Evolutionary conservation across 2,888 invertebrate species (phyloP).

Genomic region (Acrobasis suavella): DNA sequence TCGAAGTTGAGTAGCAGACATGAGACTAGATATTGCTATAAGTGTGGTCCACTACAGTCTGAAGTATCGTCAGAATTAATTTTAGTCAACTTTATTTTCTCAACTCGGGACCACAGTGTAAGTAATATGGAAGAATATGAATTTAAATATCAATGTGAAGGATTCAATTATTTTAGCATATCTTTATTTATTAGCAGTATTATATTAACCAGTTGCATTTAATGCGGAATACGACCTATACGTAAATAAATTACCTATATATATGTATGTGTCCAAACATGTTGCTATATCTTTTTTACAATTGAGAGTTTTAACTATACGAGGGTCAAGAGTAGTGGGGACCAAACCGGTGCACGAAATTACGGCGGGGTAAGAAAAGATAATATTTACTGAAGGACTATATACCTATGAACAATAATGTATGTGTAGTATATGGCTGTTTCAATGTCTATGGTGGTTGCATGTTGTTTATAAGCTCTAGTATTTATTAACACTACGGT

Average conservation of each 20-base stretch:
- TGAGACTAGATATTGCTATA: slow-evolving; percentile 20
- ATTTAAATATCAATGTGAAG: slow-evolving; percentile 37
- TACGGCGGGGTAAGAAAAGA: slow-evolving; percentile 53
- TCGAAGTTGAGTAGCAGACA: no score
- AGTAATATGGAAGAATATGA: slow-evolving; percentile 31
- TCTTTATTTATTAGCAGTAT: slow-evolving; percentile 61
- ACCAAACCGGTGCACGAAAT: slow-evolving; percentile 78
- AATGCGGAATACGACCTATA: slow-evolving; percentile 70
- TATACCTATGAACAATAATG: slow-evolving; percentile 39
- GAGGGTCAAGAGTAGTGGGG: slow-evolving; percentile 49
- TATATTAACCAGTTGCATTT: slow-evolving; percentile 55
- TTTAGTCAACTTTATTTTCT: slow-evolving; percentile 28
- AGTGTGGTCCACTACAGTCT: slow-evolving; percentile 40
- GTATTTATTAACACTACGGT: slow-evolving; percentile 39
- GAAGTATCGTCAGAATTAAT: slow-evolving; percentile 14
- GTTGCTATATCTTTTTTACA: slow-evolving; percentile 44
- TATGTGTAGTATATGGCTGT: slow-evolving; percentile 50
- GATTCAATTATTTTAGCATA: slow-evolving; percentile 75
- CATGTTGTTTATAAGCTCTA: slow-evolving; percentile 41
- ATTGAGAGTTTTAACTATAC: slow-evolving; percentile 29
- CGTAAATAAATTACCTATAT: slow-evolving; percentile 64
- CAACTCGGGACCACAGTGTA: slow-evolving; percentile 45
- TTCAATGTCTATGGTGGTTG: slow-evolving; percentile 60
- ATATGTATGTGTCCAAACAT: slow-evolving; percentile 50
- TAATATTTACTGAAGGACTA: slow-evolving; percentile 47